A percentile compares a stretch with the other conserved stretches of the same genome.
Evolutionary conservation across 2,113 vertebrate species (phyloP).

Genomic region (Charadrius vociferus): DNA sequence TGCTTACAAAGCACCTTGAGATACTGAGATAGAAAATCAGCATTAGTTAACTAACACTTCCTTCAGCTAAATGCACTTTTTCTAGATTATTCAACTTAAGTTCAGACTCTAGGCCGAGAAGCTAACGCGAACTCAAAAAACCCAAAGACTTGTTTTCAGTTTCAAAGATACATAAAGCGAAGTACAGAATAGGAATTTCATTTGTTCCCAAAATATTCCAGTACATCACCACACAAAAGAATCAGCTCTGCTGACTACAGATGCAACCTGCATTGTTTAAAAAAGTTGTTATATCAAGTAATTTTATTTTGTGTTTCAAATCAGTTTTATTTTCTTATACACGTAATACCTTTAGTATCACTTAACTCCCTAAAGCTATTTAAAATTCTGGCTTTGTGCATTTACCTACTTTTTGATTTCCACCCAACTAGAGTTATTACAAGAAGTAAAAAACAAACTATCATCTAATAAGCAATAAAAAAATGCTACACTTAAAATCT

Average conservation of each 20-base stretch:
- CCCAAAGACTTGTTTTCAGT: neutral
- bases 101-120: neutral
- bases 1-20: neutral
- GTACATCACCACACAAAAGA: neutral
- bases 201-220: neutral
- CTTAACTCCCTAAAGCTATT: neutral
- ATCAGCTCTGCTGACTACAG: neutral
- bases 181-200: neutral
- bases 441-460: neutral
- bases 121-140: neutral
- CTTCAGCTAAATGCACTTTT: neutral
- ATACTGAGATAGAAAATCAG: neutral
- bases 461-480: neutral
- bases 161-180: neutral
- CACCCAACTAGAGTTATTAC: neutral
- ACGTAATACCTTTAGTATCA: neutral
- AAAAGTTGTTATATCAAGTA: neutral
- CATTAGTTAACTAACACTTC: neutral
- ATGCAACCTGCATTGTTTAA: neutral
- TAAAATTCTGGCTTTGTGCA: neutral
- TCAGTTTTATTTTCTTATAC: neutral
- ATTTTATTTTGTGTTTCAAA: neutral
- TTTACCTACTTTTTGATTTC: neutral
- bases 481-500: neutral
- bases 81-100: neutral